Base-by-base conservation (phyloP, 2,113 vertebrate genomes). In the Pitta sordida region DNA sequence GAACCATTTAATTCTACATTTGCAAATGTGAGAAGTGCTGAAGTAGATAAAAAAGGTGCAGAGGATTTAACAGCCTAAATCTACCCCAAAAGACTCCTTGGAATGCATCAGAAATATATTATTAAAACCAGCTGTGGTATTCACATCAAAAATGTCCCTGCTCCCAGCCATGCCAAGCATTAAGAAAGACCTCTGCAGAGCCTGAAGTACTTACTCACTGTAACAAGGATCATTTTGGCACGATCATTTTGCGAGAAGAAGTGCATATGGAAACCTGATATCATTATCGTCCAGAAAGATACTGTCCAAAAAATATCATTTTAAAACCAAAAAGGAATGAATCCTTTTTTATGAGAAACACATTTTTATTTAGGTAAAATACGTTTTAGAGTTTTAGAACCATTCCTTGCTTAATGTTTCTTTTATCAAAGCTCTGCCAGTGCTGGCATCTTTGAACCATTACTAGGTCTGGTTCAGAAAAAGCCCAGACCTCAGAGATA, bases 1-100 rank as follows among this genome's bases (percentile, higher is more conserved):
- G 75, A 95, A 91, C 75, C 59, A 74, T 94, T 96, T 92, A 94
- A 80, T 96, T 90, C 84, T 67, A 34, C 52, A 74, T 95, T 94
- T 90, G 84, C 75, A 80, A 92, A 88, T 77, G 71, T 70, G 75
- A 74, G 70, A 93, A 95, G 55, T 86, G 79, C 67, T 94, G 63
- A 91, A 92, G 51, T 73, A 74, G 87, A 80, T 79, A 20, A 81
- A 86, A 92, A 91, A 32, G 30, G 36, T 89, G 21, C 26, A 89
- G 51, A 73, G 55, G 39, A 92, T 83, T 85, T 90, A 94, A 80
- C 13, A 80, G 29, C n/a, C n/a, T 73, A 83, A 89, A 80, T 69
- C 51, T 76, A 70, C 51, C 78, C 55, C 59, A 55, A 85, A 94
- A 79, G 55, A 43, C 49, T 92, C 67, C 41, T 86, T 80, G 44